phyloP scores from a whole-genome alignment of 1,140 invertebrate genomes.

The Caligus rogercresseyi region DNA sequence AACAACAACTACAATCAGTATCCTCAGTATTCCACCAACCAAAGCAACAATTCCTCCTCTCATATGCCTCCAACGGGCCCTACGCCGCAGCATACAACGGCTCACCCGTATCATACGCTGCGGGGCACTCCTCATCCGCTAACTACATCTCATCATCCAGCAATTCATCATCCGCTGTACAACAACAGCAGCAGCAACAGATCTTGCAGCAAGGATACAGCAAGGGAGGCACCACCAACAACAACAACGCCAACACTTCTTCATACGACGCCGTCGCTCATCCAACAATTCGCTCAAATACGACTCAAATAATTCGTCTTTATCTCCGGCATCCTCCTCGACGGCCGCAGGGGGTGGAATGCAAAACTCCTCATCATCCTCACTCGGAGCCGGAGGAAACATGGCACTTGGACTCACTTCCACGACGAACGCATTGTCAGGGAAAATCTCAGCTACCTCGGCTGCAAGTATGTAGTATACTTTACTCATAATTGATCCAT shows the following conservation, averaged over 20 bases:
- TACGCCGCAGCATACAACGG: too few species aligned
- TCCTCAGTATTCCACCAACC: neutral
- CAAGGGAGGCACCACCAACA: neutral
- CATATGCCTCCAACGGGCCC: neutral
- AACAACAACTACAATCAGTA: neutral
- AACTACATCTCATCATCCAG: too few species aligned
- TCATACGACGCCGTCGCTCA: neutral
- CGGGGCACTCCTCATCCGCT: too few species aligned
- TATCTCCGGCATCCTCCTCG: neutral
- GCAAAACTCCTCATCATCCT: too few species aligned
- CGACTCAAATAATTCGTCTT: too few species aligned
- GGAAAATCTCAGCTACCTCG: conserved; percentile 14
- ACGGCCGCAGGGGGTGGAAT: neutral
- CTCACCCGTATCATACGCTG: neutral
- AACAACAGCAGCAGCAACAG: neutral
- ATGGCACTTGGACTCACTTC: neutral
- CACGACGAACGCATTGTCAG: conserved; percentile 10
- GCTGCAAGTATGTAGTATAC: conserved; percentile 4
- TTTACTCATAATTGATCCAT: neutral
- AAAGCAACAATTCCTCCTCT: neutral
- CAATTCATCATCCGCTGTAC: neutral
- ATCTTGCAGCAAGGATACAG: too few species aligned
- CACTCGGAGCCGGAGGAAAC: neutral
- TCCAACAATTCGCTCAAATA: neutral
- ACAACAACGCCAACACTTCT: neutral